Base-by-base conservation (phyloP, 2,888 invertebrate species). In the Polyommatus iphigenia region DNA sequence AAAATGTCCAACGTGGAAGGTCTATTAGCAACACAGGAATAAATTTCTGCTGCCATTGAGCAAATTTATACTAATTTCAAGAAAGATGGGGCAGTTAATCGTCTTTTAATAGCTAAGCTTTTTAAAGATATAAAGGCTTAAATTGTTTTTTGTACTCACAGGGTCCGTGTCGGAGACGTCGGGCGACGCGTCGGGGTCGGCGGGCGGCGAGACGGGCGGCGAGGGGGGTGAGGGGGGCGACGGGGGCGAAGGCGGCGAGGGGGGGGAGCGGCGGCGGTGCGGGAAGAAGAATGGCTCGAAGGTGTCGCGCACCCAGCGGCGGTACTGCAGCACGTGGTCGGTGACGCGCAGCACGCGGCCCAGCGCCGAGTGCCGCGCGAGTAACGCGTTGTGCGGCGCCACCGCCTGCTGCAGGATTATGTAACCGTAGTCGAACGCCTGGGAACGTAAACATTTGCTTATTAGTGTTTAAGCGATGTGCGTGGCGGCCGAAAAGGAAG, bases 381-480 rank as follows among this genome's bases (percentile, higher is more conserved):
- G 94, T 84, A 95, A 94, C 84, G 90, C 91, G 81, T 90, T 88
- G 82, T 94, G 93, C 73, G 84, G 84, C 87, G 92, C 96, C 81
- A 97, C 96, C 81, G 97, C 97, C 89, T 96, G 96, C 84, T 96
- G 96, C 84, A 98, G 95, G 84, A 96, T 96, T 81, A 97, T 96
- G 93, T 98, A 99, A 80, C 99, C 99, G 95, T 98, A 98, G 92
- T 99, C 99, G 94, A 99, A 99, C 80, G 99, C 98, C 93, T 98
- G 97, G 0, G 10, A n/a, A 32, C 3, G 0, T 41, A 10, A 32
- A 32, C 32, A 32, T 32, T 32, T 32, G 32, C 32, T 32, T 32
- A 32, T 32, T 32, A 32, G 32, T 32, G 32, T 32, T 32, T 32
- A 32, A 32, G 32, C 32, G 32, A 32, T 3, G 32, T 32, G 32